Evolutionary conservation across 2,797 vertebrate species (phyloP).

Genomic region (Sebastes jordani): DNA sequence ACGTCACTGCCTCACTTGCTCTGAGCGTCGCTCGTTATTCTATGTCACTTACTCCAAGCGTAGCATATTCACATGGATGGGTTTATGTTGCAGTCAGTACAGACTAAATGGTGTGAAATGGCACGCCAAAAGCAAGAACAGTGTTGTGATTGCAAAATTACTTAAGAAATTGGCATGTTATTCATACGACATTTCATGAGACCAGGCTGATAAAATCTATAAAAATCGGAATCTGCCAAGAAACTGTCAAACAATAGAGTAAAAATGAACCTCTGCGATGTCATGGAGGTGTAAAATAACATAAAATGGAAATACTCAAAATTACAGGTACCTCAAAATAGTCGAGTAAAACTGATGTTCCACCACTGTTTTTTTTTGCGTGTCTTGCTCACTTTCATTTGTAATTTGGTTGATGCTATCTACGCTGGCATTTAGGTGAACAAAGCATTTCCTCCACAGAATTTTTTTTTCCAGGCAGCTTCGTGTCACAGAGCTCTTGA

Average conservation of each 20-base stretch:
- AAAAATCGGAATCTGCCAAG: background rate
- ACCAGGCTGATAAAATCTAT: background rate
- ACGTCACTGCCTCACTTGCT: too few species aligned
- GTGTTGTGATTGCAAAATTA: too few species aligned
- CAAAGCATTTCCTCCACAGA: background rate
- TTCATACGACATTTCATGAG: background rate
- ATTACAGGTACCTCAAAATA: background rate
- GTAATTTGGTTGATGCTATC: background rate
- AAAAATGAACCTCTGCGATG: fast-evolving
- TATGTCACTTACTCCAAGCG: too few species aligned
- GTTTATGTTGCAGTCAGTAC: too few species aligned
- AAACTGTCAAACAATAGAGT: background rate
- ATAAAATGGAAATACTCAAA: background rate
- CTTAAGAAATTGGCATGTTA: too few species aligned
- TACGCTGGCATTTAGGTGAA: background rate
- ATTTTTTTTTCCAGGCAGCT: background rate
- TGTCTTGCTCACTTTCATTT: background rate
- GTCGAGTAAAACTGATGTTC: background rate
- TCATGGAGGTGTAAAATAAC: background rate
- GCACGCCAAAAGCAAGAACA: too few species aligned
- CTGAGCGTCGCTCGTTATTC: too few species aligned
- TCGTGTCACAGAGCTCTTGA: background rate
- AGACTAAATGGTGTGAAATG: too few species aligned
- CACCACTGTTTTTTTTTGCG: background rate
- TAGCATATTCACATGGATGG: too few species aligned